Evolutionary conservation across 2,797 vertebrate species (phyloP), one percentile per base, ranked within the genome.

Genomic region (Poecile montanus): DNA sequence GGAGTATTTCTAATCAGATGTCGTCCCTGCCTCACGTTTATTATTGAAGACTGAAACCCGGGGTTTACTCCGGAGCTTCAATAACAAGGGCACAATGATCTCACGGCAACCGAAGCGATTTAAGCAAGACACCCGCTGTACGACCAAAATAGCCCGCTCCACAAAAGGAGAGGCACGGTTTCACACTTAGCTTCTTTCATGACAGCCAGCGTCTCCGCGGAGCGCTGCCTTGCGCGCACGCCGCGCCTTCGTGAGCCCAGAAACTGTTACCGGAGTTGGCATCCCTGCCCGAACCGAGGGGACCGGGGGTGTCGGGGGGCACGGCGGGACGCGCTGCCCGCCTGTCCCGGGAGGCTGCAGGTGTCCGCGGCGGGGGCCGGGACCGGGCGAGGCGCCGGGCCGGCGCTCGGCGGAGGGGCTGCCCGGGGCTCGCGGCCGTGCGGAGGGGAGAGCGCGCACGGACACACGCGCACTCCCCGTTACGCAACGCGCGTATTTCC

Each of bases 91-190:
- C 93, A 92, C 88, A 54, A 91, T 60, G 88, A 92, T 83, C 94
- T 91, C 95, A 88, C 87, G 81, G 40, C 53, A 82, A 84, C 45
- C 36, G 74, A 88, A 61, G 87, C 72, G 72, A 94, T 96, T 95
- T 73, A 51, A 97, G 95, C 87, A 36, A 94, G 97, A 73, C 78
- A 85, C 94, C 93, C 53, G 88, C 94, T 30, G 95, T 86, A 95
- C 61, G 76, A 95, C 96, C 63, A 89, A 98, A 98, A 97, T 96
- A 98, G 97, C 96, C 96, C 58, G 92, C 96, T 97, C 97, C 89
- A 86, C 95, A 81, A 93, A 95, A 96, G 94, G 95, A 95, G 96
- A 83, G 95, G 95, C 97, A 97, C 89, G 92, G 88, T 89, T 96
- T 96, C 97, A 95, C 92, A 96, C 96, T 96, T 22, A 45, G 96